A percentile compares a stretch with the other conserved stretches of the same genome.
phyloP scores from a whole-genome alignment of 2,113 vertebrate genomes.

The Pseudolaguvia tuberculata region DNA sequence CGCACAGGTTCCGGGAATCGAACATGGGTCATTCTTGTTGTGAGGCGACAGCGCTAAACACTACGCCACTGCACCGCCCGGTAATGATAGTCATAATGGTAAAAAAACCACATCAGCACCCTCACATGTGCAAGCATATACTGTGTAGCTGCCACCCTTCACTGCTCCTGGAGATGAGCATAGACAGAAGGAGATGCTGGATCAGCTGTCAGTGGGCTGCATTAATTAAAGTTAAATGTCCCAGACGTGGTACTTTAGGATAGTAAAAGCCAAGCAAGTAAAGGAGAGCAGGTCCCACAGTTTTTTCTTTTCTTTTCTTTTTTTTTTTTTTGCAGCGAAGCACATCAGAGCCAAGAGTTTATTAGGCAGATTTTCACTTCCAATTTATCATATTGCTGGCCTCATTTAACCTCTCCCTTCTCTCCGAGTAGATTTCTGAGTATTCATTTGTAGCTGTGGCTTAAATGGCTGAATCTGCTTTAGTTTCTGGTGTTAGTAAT shows the following conservation, averaged over 20 bases:
- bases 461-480: too few relatives aligned
- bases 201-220: constrained; percentile 18
- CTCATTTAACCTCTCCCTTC: constrained; percentile 20
- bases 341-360: constrained; percentile 30
- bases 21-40: too few relatives aligned
- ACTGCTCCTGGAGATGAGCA: constrained; percentile 20
- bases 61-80: too few relatives aligned
- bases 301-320: too few relatives aligned
- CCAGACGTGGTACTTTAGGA: constrained; percentile 29
- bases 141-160: constrained; percentile 18
- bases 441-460: constrained; percentile 1
- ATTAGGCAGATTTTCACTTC: constrained; percentile 21
- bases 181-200: constrained; percentile 27
- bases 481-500: not conserved
- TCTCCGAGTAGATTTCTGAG: constrained; percentile 14
- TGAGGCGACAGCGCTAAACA: too few relatives aligned
- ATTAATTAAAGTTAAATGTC: constrained; percentile 38
- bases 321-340: constrained; percentile 17
- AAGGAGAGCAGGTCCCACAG: constrained; percentile 33
- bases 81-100: not conserved
- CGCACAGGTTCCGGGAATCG: too few relatives aligned
- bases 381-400: constrained; percentile 36
- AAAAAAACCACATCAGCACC: not conserved
- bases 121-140: not conserved
- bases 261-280: constrained; percentile 26